These are phyloP conservation scores for Steatornis caripensis DNA, from an alignment of 2,113 vertebrate genomes.

Conservation along the genomic window DNA sequence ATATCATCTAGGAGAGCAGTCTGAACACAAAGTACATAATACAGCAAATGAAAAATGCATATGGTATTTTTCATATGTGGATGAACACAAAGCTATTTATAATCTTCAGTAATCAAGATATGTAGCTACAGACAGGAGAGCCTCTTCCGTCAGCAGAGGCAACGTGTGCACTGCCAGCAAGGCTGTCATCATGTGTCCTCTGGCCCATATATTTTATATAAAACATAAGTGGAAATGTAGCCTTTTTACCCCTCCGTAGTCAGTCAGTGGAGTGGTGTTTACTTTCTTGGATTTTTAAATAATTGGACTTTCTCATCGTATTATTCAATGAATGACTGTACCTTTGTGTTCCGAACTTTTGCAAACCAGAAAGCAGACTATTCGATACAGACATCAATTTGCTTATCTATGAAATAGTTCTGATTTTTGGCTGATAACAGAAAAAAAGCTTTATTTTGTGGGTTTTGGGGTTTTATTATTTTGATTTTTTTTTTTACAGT, in stretches of 20 bases:
- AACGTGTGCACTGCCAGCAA: neutral
- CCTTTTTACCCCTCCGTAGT: neutral
- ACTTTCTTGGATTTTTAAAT: neutral
- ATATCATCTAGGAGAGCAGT: neutral
- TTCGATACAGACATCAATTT: neutral
- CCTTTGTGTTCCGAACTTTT: neutral
- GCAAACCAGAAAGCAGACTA: neutral
- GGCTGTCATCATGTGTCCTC: neutral
- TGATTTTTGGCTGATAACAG: neutral
- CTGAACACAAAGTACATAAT: neutral
- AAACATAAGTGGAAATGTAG: neutral
- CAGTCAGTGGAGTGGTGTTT: neutral
- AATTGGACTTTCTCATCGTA: neutral
- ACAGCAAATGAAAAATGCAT: neutral
- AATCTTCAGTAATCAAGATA: neutral
- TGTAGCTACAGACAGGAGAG: neutral
- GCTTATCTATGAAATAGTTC: neutral
- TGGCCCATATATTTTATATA: neutral
- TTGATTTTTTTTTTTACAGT: neutral
- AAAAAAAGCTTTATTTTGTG: neutral
- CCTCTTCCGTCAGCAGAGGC: neutral
- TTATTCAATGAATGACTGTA: neutral
- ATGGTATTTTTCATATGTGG: neutral
- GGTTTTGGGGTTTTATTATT: neutral
- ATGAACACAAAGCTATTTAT: neutral